A percentile compares a stretch with the other conserved stretches of the same genome.
Conservation (phyloP, 2,113 vertebrate genomes). For the Phaethornis superciliosus region DNA sequence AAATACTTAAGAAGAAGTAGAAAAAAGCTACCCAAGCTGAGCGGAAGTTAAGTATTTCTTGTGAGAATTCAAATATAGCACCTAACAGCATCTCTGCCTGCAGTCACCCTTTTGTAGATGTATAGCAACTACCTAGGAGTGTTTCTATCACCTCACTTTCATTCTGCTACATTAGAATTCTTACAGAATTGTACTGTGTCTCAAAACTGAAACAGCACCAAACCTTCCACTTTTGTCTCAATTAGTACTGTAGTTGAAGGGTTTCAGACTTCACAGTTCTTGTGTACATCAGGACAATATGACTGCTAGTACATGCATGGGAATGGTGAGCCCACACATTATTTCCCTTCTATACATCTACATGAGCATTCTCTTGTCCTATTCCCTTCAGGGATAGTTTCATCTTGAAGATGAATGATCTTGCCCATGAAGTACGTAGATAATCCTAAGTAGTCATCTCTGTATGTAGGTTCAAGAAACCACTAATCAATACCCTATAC, state of each 20-base stretch:
- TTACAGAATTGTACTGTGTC: not conserved
- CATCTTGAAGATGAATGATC: too few species aligned
- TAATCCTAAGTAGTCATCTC: not conserved
- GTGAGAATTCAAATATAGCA: not conserved
- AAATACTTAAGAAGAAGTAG: not conserved
- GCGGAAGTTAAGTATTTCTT: not conserved
- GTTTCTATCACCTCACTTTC: not conserved
- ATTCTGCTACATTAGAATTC: not conserved
- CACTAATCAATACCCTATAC: not conserved
- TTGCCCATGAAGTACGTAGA: too few species aligned
- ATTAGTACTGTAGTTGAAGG: not conserved
- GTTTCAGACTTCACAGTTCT: not conserved
- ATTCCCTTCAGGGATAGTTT: too few species aligned
- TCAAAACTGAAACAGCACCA: not conserved
- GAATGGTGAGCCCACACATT: not conserved
- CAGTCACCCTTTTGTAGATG: not conserved
- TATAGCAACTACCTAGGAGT: not conserved
- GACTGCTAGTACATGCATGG: not conserved
- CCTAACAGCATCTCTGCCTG: not conserved
- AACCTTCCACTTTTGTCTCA: not conserved
- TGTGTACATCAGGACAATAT: not conserved
- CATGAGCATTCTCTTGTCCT: too few species aligned
- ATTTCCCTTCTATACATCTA: accelerated
- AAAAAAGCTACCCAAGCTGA: not conserved
- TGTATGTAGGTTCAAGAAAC: not conserved